These are phyloP conservation scores for Drosophila dives DNA, from an alignment of 2,888 invertebrate genomes.

Conservation along the genomic window DNA sequence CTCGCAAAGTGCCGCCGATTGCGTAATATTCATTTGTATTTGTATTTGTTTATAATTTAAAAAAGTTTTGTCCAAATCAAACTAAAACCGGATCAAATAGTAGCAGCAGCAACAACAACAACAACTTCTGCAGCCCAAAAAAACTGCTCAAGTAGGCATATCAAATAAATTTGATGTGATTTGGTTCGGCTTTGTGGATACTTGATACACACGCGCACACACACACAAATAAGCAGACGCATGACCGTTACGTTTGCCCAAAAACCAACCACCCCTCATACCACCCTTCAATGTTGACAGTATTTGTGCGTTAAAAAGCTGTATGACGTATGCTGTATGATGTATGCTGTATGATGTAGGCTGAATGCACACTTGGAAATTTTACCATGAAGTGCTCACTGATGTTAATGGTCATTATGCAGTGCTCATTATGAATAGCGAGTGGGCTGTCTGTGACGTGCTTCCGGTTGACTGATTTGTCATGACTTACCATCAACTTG, in stretches of 20 bases:
- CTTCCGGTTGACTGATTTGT: conserved; percentile 67
- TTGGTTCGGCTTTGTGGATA: conserved; percentile 57
- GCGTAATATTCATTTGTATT: conserved; percentile 62
- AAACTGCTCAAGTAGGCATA: conserved; percentile 48
- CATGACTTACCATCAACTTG: conserved; percentile 24
- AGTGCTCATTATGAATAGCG: conserved; percentile 43
- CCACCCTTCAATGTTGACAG: conserved; percentile 59
- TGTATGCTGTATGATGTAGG: too few relatives aligned
- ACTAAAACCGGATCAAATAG: conserved; percentile 63
- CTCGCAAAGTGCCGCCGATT: conserved; percentile 39
- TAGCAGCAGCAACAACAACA: conserved; percentile 6
- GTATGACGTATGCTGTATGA: too few relatives aligned
- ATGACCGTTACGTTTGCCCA: conserved; percentile 74
- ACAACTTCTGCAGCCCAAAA: conserved; percentile 32
- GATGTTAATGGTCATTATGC: conserved; percentile 61
- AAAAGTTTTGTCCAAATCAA: conserved; percentile 56
- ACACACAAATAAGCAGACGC: conserved; percentile 20
- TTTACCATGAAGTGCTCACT: conserved; percentile 16
- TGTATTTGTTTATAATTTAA: conserved; percentile 55
- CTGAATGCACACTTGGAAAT: conserved; percentile 14
- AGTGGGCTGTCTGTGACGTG: conserved; percentile 49
- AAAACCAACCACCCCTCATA: conserved; percentile 39
- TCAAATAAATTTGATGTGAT: conserved; percentile 51
- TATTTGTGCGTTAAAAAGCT: conserved; percentile 67
- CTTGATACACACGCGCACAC: conserved; percentile 48